Evolutionary conservation across 2,113 vertebrate genomes (phyloP), one percentile per base, ranked within the genome.

Genomic region (Picathartes gymnocephalus): DNA sequence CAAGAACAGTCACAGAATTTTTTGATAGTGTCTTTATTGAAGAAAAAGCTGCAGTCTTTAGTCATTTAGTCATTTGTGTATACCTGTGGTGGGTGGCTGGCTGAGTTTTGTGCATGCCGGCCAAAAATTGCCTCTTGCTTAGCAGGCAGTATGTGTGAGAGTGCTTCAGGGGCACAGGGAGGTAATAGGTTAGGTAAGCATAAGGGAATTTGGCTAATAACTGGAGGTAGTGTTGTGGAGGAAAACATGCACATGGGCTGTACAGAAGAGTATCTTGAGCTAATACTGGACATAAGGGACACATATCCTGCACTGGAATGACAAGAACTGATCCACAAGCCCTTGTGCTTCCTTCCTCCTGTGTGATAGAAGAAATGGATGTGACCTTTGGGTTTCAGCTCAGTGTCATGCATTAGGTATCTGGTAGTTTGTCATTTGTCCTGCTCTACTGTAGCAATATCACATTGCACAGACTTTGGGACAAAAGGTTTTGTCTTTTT

Each of bases 261-360:
- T 57, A 16, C 3, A 4, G 10, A 61, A 39, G 68, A 70, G 37
- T 27, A n/a, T 62, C 39, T 37, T 8, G 11, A 83, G 18, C 42
- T 66, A 61, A 70, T 19, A 33, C 6, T 25, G 42, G n/a, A 50
- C 23, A 56, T 9, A 65, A 31, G 2, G 31, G 53, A 44, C 33
- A 57, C 6, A 10, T 7, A 57, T 25, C 27, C 58, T 57, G 47
- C 0, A 0, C 24, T 42, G 25, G 57, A 76, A 92, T 30, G 11
- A 23, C 30, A 47, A 1, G 37, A 65, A 66, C 23, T 8, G 15
- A 66, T 31, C 15, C 28, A 47, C 16, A 12, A 83, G 14, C 22
- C 47, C 30, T 35, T 17, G 21, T 61, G 33, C 61, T 71, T 86
- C 31, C 22, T 53, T 86, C 21, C 19, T 62, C 15, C 47, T 48